Conservation (phyloP, 2,888 invertebrate species). For the Athripsodes cinereus region DNA sequence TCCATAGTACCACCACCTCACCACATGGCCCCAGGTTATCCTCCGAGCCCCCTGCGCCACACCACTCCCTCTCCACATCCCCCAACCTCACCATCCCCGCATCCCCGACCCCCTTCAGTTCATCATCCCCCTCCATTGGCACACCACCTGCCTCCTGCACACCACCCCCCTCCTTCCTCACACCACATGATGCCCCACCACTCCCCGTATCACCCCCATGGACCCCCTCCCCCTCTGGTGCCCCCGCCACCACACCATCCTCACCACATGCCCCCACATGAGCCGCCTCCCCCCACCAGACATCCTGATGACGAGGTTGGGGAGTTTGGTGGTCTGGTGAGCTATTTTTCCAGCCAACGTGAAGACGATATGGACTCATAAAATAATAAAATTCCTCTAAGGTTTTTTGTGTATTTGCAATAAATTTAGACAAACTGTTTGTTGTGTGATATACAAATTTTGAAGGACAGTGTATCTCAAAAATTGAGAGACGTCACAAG, state of each 20-base stretch:
- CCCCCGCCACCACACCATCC: constrained; percentile 25
- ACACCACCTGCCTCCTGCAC: constrained; percentile 26
- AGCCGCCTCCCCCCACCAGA: constrained; percentile 21
- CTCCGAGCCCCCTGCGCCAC: constrained; percentile 34
- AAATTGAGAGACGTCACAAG: too few species aligned
- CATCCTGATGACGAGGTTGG: constrained; percentile 52
- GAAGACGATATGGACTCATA: constrained; percentile 83
- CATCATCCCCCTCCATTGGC: not conserved
- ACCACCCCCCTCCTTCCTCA: constrained; percentile 6
- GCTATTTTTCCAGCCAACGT: constrained; percentile 86
- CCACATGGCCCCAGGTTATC: constrained; percentile 29
- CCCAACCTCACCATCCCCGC: constrained; percentile 11
- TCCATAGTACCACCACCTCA: constrained; percentile 25
- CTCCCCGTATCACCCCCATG: constrained; percentile 31
- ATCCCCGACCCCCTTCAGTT: constrained; percentile 9
- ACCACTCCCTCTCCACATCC: constrained; percentile 32
- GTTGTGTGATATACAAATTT: too few species aligned
- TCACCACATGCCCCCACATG: constrained; percentile 20
- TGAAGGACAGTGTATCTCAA: too few species aligned
- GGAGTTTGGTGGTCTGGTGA: constrained; percentile 85
- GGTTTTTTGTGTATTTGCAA: too few species aligned
- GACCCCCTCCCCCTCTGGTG: constrained; percentile 27
- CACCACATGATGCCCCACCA: constrained; percentile 31
- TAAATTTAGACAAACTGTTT: too few species aligned
- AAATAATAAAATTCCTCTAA: too few species aligned